These are phyloP conservation scores for Hydraecia micacea DNA, from an alignment of 2,888 invertebrate genomes.

Conservation along the genomic window DNA sequence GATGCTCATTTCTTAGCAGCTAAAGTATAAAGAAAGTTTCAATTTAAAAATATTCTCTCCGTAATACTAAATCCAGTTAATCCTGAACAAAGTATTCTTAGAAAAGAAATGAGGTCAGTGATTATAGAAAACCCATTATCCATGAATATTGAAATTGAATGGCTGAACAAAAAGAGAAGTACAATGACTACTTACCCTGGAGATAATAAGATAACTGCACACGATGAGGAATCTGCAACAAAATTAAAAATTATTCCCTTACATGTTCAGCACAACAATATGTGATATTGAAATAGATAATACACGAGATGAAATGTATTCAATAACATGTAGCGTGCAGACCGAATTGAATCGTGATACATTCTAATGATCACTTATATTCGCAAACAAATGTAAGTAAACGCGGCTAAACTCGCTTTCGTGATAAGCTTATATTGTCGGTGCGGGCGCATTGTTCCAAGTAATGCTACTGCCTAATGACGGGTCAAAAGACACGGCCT, in stretches of 20 bases:
- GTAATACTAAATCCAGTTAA: slow-evolving; percentile 54
- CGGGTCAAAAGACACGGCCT: slow-evolving; percentile 86
- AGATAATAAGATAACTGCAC: slow-evolving; percentile 78
- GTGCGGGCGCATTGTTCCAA: slow-evolving; percentile 70
- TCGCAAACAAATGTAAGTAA: slow-evolving; percentile 76
- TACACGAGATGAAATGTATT: slow-evolving; percentile 63
- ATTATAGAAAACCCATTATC: slow-evolving; percentile 47
- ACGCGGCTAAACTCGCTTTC: slow-evolving; percentile 75
- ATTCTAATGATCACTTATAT: slow-evolving; percentile 75
- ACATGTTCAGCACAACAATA: slow-evolving; percentile 27
- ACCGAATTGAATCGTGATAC: slow-evolving; percentile 81
- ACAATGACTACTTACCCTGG: slow-evolving; percentile 72
- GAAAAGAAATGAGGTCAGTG: slow-evolving; percentile 46
- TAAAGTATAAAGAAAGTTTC: slow-evolving; percentile 39
- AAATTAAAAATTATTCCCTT: slow-evolving; percentile 59
- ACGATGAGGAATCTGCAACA: slow-evolving; percentile 83
- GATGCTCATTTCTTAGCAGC: slow-evolving; percentile 14
- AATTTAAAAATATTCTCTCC: slow-evolving; percentile 45
- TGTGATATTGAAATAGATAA: slow-evolving; percentile 29
- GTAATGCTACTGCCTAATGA: slow-evolving; percentile 72
- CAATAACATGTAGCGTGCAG: slow-evolving; percentile 68
- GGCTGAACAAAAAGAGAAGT: slow-evolving; percentile 34
- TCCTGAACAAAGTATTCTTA: slow-evolving; percentile 45
- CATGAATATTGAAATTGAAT: slow-evolving; percentile 45
- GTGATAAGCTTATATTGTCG: slow-evolving; percentile 71